These are phyloP conservation scores for Melanotaenia boesemani DNA, from an alignment of 2,797 vertebrate species.

Conservation along the genomic window DNA sequence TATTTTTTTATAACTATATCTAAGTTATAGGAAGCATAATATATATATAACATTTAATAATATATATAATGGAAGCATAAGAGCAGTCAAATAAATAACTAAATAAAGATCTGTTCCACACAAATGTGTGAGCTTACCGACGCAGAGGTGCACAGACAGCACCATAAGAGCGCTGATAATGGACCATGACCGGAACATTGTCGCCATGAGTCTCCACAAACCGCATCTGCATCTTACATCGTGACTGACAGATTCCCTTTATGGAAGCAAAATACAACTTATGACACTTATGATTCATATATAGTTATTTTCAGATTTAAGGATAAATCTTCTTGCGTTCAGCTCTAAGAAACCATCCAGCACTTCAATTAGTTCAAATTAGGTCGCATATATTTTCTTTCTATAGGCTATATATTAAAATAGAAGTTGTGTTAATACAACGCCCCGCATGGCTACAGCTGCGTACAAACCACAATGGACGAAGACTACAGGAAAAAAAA, in stretches of 20 bases:
- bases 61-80: too few species aligned
- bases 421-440: background rate
- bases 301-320: background rate
- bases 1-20: background rate
- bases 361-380: background rate
- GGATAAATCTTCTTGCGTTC: background rate
- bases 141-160: slow-evolving; percentile 56
- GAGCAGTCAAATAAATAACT: too few species aligned
- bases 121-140: slow-evolving; percentile 44
- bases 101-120: background rate
- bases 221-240: slow-evolving; percentile 31
- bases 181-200: slow-evolving; percentile 49
- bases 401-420: background rate
- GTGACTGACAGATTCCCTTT: slow-evolving; percentile 13
- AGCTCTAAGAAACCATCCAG: background rate
- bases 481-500: background rate
- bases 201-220: slow-evolving; percentile 44
- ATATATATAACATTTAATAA: background rate
- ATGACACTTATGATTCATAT: background rate
- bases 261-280: background rate
- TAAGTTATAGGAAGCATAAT: background rate
- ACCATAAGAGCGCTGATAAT: slow-evolving; percentile 35
- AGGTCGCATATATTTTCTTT: background rate
- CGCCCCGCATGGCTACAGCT: background rate
- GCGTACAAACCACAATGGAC: background rate